These are phyloP conservation scores for Balearica regulorum DNA, from an alignment of 2,797 vertebrate genomes.

Conservation along the genomic window DNA sequence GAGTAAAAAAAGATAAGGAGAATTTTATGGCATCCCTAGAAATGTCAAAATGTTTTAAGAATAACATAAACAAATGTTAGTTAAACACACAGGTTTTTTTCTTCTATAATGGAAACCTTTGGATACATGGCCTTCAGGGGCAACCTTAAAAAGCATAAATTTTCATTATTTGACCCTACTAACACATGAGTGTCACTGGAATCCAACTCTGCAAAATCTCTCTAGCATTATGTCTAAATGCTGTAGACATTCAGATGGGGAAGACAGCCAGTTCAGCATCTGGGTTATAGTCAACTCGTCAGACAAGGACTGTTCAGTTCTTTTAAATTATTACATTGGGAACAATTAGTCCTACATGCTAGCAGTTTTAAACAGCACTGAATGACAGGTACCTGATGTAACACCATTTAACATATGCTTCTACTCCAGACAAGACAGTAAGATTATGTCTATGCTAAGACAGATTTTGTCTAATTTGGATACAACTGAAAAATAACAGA, in stretches of 20 bases:
- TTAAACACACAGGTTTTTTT: constrained; percentile 4
- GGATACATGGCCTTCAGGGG: background rate
- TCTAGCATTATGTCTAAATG: background rate
- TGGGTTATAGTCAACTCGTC: background rate
- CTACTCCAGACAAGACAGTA: background rate
- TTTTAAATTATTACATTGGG: background rate
- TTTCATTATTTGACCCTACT: background rate
- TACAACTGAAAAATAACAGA: background rate
- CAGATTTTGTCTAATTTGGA: background rate
- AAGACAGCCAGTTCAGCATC: background rate
- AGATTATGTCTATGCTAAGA: background rate
- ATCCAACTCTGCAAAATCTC: background rate
- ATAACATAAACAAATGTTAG: background rate
- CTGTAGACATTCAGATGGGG: background rate
- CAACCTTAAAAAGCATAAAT: background rate
- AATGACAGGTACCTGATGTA: background rate
- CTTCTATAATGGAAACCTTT: background rate
- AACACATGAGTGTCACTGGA: background rate
- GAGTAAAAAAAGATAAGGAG: background rate
- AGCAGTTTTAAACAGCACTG: background rate
- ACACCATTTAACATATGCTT: background rate
- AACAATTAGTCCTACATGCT: background rate
- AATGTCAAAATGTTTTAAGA: constrained; percentile 12
- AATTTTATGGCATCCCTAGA: background rate
- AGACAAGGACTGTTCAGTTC: background rate